Conservation (phyloP, 2,888 invertebrate species). For the Xestia sexstrigata region DNA sequence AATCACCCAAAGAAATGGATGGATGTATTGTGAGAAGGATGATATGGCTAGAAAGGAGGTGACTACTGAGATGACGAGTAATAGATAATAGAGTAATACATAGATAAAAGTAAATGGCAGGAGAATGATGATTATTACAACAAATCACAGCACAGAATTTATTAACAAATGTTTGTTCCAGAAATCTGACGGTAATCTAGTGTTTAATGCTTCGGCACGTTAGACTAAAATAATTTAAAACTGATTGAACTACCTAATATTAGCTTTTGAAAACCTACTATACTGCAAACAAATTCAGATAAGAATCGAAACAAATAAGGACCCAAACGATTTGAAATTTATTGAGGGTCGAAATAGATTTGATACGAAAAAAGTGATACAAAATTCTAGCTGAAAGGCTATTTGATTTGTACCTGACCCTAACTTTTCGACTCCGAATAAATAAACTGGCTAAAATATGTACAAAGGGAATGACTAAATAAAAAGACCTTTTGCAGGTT, state of each 20-base stretch:
- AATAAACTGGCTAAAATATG: constrained; percentile 31
- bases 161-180: too few species aligned
- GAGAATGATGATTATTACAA: too few species aligned
- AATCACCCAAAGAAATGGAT: too few species aligned
- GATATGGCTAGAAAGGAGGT: too few species aligned
- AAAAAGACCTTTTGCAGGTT: not conserved
- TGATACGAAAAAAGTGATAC: constrained; percentile 18
- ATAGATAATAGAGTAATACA: too few species aligned
- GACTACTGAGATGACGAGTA: too few species aligned
- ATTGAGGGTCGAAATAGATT: constrained; percentile 23
- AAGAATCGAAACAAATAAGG: constrained; percentile 8
- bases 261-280: not conserved
- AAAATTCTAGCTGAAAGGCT: constrained; percentile 23
- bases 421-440: constrained; percentile 24
- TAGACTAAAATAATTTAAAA: not conserved
- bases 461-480: constrained; percentile 45
- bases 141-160: too few species aligned
- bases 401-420: constrained; percentile 11
- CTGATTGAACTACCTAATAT: not conserved
- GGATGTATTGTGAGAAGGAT: too few species aligned
- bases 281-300: not conserved
- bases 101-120: too few species aligned
- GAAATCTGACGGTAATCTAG: too few species aligned
- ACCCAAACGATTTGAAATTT: constrained; percentile 31
- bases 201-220: not conserved